Percentiles rank a stretch among this genome's conserved stretches.
These are phyloP conservation scores for Orthosia gothica DNA, from an alignment of 2,888 invertebrate species.

Conservation along the genomic window DNA sequence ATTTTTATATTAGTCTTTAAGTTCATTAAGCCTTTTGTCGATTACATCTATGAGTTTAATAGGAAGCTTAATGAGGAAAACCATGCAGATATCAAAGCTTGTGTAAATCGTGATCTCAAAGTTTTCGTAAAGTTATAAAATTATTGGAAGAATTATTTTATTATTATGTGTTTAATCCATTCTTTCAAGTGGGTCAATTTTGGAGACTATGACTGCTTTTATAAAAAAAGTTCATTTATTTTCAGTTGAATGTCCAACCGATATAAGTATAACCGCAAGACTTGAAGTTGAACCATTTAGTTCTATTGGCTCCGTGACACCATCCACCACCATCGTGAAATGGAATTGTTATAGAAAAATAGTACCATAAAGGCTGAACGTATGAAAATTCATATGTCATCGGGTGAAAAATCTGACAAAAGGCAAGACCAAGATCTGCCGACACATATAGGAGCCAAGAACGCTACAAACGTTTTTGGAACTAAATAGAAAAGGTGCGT, in stretches of 20 bases:
- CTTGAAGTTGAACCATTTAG: neutral
- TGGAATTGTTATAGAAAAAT: neutral
- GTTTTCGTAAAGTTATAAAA: constrained; percentile 39
- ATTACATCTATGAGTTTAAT: constrained; percentile 44
- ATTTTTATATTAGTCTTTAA: constrained; percentile 58
- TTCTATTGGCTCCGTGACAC: neutral
- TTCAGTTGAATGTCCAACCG: neutral
- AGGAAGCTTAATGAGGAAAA: constrained; percentile 52
- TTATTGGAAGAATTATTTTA: constrained; percentile 36
- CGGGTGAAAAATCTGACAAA: neutral
- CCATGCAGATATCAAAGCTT: constrained; percentile 53
- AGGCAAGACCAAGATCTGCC: neutral
- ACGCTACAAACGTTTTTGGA: neutral
- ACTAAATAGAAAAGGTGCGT: neutral
- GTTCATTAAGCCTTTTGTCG: constrained; percentile 61
- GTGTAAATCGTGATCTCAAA: constrained; percentile 55
- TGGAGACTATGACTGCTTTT: constrained; percentile 16
- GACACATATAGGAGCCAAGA: neutral
- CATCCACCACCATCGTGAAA: too few species aligned
- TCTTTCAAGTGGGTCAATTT: constrained; percentile 24
- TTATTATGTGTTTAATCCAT: constrained; percentile 16
- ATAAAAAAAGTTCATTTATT: neutral
- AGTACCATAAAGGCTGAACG: neutral
- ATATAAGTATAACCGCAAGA: neutral
- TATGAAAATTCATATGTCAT: neutral